Evolutionary conservation across 2,113 vertebrate species (phyloP).

Genomic region (Hippocampus mohnikei): DNA sequence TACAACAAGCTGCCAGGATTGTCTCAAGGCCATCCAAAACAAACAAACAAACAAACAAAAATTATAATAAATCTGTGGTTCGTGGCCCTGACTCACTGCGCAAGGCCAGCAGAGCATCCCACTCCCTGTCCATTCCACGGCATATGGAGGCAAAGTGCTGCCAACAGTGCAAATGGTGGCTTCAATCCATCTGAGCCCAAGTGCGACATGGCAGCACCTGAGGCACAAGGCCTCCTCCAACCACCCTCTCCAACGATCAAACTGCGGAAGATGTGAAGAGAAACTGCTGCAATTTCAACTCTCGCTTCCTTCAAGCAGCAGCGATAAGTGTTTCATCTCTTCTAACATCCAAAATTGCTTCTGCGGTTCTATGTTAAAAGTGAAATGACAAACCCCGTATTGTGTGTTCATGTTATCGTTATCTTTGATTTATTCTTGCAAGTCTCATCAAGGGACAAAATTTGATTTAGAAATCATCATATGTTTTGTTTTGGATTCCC

Average conservation of each 20-base stretch:
- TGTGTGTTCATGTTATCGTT: conserved; percentile 36
- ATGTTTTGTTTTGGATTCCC: conserved; percentile 29
- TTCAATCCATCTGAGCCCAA: conserved; percentile 56
- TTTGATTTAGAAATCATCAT: conserved; percentile 60
- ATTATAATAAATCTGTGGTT: conserved; percentile 24
- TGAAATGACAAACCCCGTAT: conserved; percentile 36
- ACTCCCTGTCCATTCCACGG: conserved; percentile 47
- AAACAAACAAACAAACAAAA: conserved; percentile 25
- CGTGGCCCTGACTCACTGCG: conserved; percentile 42
- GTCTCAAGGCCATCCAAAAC: conserved; percentile 21
- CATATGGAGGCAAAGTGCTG: conserved; percentile 68
- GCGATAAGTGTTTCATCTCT: conserved; percentile 47
- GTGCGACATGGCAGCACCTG: conserved; percentile 52
- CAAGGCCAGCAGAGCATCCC: conserved; percentile 56
- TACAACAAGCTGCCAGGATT: conserved; percentile 11
- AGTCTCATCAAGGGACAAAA: conserved; percentile 49
- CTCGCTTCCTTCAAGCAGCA: conserved; percentile 29
- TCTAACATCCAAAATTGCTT: conserved; percentile 43
- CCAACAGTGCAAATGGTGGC: conserved; percentile 64
- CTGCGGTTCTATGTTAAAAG: conserved; percentile 26
- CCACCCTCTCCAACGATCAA: conserved; percentile 50
- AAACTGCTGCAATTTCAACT: conserved; percentile 49
- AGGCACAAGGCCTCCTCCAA: conserved; percentile 39
- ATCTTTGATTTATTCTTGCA: conserved; percentile 54
- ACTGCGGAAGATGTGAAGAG: conserved; percentile 43